Conservation (phyloP, 2,797 vertebrate genomes). For the Darevskia mixta region DNA sequence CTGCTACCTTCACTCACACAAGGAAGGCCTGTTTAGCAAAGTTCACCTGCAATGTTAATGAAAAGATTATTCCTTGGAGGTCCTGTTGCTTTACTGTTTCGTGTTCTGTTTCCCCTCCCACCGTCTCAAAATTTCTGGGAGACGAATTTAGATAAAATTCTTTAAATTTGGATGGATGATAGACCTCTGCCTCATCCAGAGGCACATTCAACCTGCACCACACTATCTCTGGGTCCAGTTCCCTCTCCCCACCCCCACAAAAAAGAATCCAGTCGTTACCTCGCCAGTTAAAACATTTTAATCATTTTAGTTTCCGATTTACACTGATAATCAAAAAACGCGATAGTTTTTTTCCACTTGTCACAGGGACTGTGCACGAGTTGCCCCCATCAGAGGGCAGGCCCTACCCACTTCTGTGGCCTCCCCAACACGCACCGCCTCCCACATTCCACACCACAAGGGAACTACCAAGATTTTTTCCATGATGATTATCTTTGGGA, state of each 20-base stretch:
- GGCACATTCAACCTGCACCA: background rate
- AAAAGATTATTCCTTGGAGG: too few relatives aligned
- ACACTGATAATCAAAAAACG: slow-evolving; percentile 30
- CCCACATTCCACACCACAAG: background rate
- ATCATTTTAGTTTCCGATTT: slow-evolving; percentile 15
- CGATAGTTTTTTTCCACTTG: background rate
- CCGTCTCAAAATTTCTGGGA: too few relatives aligned
- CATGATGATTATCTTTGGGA: slow-evolving; percentile 26
- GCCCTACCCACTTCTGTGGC: background rate
- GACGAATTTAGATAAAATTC: background rate
- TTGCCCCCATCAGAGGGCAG: background rate
- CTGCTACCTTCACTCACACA: background rate
- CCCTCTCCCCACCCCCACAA: background rate
- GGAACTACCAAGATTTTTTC: slow-evolving; percentile 17
- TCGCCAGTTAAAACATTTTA: slow-evolving; percentile 29
- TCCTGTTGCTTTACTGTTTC: background rate
- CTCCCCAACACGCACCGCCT: background rate
- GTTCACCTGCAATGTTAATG: background rate
- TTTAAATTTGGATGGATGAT: background rate
- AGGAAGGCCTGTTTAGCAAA: background rate
- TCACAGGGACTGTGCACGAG: background rate
- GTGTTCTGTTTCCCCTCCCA: background rate
- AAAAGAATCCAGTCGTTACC: background rate
- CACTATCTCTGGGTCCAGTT: too few relatives aligned
- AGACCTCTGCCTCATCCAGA: background rate